Base-by-base conservation (phyloP, 2,888 invertebrate species). In the Coronaproctus castanopsis region DNA sequence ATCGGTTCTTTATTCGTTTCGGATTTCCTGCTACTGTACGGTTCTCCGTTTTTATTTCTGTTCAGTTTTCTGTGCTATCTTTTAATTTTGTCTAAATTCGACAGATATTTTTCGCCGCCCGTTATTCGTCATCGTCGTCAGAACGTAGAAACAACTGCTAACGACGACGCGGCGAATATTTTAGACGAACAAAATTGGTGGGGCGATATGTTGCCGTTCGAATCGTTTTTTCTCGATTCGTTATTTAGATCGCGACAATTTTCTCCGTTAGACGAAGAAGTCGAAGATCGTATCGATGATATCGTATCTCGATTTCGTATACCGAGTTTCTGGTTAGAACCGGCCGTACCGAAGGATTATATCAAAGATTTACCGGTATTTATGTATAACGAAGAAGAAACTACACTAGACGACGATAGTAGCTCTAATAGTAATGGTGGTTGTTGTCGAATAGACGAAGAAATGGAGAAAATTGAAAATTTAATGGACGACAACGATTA, bases 331-430 rank as follows among this genome's bases (percentile, higher is more conserved):
- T 74, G 74, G 72, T 67, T 73, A 24, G 71, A 70, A 56, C 73
- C 72, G 2, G 69, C 73, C 57, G 69, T 73, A 55, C 70, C 73
- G 1, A 67, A 66, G 24, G 74, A 75, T 57, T 77, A 76, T 63
- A 70, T 77, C 22, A 71, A 73, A 57, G 68, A 72, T 54, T 67
- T 77, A 21, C 75, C 75, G 2, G 68, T 72, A 2, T 76, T 36
- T 36, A 56, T 49, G 19, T 56, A 48, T 21, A 36, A 49, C 14
- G 36, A 36, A 22, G 49, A 48, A 48, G n/a, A n/a, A n/a, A n/a
- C n/a, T n/a, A n/a, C n/a, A n/a, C n/a, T n/a, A n/a, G n/a, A n/a
- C n/a, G n/a, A n/a, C n/a, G n/a, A n/a, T n/a, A n/a, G n/a, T n/a
- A n/a, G n/a, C n/a, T n/a, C n/a, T n/a, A n/a, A n/a, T n/a, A n/a